Base-by-base conservation (phyloP, 1,140 invertebrate species). In the Cydia amplana region DNA sequence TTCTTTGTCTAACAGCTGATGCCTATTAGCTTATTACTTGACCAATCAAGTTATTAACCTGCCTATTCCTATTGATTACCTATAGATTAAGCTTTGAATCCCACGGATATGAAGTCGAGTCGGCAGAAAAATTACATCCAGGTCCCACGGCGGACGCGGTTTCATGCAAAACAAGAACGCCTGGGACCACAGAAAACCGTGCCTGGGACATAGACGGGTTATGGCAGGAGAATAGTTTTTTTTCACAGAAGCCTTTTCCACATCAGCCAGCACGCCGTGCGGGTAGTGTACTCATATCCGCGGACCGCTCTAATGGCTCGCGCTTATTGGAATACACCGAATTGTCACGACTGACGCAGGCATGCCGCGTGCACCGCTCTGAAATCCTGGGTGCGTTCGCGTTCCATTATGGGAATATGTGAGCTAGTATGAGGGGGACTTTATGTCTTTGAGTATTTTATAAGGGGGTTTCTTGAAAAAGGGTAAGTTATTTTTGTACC, bases 241-340 rank as follows among this genome's bases (percentile, higher is more conserved):
- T 32, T 67, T 28, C 46, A 72, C 10, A 72, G 28, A 79, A 72
- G 77, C 78, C 46, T 7, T 60, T 65, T 85, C 84, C 83, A 84
- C 72, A 79, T 14, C 78, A 40, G 6, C 9, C 9, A 20, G 14
- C 25, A 73, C 46, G 14, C 32, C 72, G 64, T 78, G 55, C 76
- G 78, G 72, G 77, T 81, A 82, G 79, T 77, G 79, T 78, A 76
- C 81, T 85, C 84, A 85, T 84, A 87, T 87, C 79, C 83, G 65
- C 78, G 79, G 75, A 77, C 78, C 80, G 81, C 75, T 78, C 83
- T 86, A 84, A 87, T 83, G 84, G 82, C 79, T 82, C 80, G 78
- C 80, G 85, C 86, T 87, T 88, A 91, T 91, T 88, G 87, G 83
- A 89, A 91, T 91, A 85, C 83, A 78, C 78, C 87, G 80, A 87